A percentile compares a stretch with the other conserved stretches of the same genome.
Conservation (phyloP, 1,140 invertebrate species). For the Drosophila chauvacae region DNA sequence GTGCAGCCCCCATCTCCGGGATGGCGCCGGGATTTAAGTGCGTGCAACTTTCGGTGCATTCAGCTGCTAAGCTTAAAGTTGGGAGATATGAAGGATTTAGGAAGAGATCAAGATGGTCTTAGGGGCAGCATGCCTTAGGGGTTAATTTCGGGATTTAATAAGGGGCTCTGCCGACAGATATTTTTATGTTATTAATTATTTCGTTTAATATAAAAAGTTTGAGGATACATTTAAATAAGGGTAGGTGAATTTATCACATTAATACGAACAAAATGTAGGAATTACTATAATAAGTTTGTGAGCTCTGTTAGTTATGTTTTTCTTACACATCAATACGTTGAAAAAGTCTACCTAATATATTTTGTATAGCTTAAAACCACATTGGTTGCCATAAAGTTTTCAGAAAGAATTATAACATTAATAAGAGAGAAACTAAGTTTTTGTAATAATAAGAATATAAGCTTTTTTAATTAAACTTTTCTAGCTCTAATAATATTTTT, state of each 20-base stretch:
- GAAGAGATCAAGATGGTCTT: not conserved
- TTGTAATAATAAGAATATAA: not conserved
- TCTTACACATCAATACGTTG: not conserved
- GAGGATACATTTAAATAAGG: not conserved
- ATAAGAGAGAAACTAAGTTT: too few species aligned
- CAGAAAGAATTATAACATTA: not conserved
- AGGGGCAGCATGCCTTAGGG: not conserved
- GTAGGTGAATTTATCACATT: accelerated
- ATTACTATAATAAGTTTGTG: too few species aligned
- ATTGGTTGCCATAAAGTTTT: too few species aligned
- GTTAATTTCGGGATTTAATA: not conserved
- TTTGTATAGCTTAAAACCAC: too few species aligned
- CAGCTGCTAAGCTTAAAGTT: conserved; percentile 36
- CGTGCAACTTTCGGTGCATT: conserved; percentile 26
- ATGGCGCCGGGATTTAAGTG: conserved; percentile 8
- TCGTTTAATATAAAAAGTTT: not conserved
- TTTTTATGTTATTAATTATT: not conserved
- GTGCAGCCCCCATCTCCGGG: conserved; percentile 31
- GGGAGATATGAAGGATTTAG: conserved; percentile 8
- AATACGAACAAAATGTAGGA: not conserved
- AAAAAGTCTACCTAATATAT: too few species aligned
- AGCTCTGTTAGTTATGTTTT: not conserved
- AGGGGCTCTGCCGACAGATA: not conserved
- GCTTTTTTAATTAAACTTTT: too few species aligned
- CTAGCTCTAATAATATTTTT: too few species aligned